Base-by-base conservation (phyloP, 1,140 invertebrate species). In the Calycopis cecrops region DNA sequence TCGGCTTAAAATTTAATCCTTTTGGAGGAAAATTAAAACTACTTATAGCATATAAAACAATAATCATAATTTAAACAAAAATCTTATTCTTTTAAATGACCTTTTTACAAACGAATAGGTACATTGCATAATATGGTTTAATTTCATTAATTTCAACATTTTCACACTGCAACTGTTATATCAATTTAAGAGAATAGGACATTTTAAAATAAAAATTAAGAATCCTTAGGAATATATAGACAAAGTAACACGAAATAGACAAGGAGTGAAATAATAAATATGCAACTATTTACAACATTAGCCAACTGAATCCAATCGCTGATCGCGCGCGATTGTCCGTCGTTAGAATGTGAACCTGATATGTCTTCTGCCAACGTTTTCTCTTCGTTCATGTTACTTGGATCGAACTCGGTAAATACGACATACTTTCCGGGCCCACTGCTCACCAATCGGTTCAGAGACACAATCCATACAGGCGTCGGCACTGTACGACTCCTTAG, bases 361-460 rank as follows among this genome's bases (percentile, higher is more conserved):
- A 55, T 63, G 17, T 73, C 72, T 42, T 82, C 81, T 1, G 70
- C 52, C 6, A 77, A 54, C 0, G 38, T 51, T 60, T 76, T 81
- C 4, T 69, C 60, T 14, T 82, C 75, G 7, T 58, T 28, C 6
- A 50, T 21, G 16, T 79, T 65, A 35, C 62, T 75, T 0, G 81
- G 73, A 54, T 86, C 83, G 35, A 86, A 82, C 53, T 86, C 83
- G 6, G 78, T 82, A 57, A 86, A 83, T 3, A 86, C 59, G 0
- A 82, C 76, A 47, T 86, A 86, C 54, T 74, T 79, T n/a, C 68
- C 83, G 1, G 81, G 76, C 1, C 79, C 76, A 35, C 64, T 69
- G 14, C 40, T 69, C 0, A 78, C 60, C 8, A 82, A 42, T 11
- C 73, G 65, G 51, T 76, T 82, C 6, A 79, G 11, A 8, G 66